Evolutionary conservation across 1,140 invertebrate species (phyloP).

Genomic region (Pristionchus pacificus): DNA sequence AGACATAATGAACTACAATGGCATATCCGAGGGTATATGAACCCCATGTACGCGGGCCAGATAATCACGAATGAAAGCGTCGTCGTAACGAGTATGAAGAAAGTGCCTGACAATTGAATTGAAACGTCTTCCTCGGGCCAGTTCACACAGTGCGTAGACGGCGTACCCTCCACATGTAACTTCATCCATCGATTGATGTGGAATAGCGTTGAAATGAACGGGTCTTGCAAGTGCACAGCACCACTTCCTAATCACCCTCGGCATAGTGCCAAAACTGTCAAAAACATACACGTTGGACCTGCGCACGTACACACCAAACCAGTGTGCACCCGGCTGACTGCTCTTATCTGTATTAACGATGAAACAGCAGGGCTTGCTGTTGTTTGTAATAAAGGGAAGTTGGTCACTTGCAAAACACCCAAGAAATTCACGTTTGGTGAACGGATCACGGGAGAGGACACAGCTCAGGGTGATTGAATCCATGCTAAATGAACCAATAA

Average conservation of each 20-base stretch:
- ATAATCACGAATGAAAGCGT: background rate
- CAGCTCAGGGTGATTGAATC: background rate
- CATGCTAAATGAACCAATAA: background rate
- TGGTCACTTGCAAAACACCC: background rate
- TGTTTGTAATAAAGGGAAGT: background rate
- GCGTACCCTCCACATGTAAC: background rate
- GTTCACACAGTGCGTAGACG: background rate
- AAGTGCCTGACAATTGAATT: background rate
- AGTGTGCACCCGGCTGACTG: background rate
- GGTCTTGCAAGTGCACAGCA: background rate
- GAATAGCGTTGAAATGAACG: background rate
- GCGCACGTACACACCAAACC: background rate
- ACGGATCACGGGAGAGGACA: background rate
- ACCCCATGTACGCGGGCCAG: background rate
- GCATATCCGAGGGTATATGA: background rate
- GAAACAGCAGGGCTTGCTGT: background rate
- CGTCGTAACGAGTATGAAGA: background rate
- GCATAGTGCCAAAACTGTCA: background rate
- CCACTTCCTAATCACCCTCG: background rate
- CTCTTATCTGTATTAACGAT: background rate
- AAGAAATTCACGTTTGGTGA: background rate
- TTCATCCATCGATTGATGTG: background rate
- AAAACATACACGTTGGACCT: background rate
- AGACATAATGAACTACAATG: background rate
- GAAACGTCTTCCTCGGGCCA: background rate